These are phyloP conservation scores for Emydocephalus ijimae DNA, from an alignment of 2,113 vertebrate species.

Conservation along the genomic window DNA sequence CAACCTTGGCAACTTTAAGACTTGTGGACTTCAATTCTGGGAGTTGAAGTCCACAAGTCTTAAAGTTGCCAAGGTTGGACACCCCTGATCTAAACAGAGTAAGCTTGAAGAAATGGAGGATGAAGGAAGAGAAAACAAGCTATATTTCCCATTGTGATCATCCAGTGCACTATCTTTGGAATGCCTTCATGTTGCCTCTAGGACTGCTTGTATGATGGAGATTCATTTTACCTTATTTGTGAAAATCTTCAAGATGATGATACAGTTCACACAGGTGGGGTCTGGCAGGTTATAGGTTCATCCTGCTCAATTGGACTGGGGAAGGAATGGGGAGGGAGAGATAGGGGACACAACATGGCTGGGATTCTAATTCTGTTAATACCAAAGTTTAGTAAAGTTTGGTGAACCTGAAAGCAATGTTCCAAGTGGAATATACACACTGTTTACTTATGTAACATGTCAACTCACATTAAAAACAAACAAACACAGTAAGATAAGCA, in stretches of 20 bases:
- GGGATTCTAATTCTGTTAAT: background rate
- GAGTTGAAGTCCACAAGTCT: no score
- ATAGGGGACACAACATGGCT: background rate
- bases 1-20: no score
- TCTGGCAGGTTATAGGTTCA: background rate
- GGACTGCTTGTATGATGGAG: background rate
- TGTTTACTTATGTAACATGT: background rate
- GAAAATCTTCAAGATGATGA: background rate
- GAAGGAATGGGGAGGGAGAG: no score
- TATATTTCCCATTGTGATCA: no score
- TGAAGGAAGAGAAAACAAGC: background rate
- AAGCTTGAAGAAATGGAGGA: background rate
- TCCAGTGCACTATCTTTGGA: background rate
- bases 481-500: background rate
- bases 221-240: background rate
- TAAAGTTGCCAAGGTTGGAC: no score
- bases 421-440: background rate
- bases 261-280: background rate
- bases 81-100: background rate
- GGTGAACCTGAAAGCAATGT: background rate
- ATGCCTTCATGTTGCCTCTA: background rate
- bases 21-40: no score
- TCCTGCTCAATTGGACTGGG: background rate
- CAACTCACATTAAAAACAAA: background rate
- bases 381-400: background rate